phyloP scores from a whole-genome alignment of 2,888 invertebrate species.

The Ametastegia equiseti region DNA sequence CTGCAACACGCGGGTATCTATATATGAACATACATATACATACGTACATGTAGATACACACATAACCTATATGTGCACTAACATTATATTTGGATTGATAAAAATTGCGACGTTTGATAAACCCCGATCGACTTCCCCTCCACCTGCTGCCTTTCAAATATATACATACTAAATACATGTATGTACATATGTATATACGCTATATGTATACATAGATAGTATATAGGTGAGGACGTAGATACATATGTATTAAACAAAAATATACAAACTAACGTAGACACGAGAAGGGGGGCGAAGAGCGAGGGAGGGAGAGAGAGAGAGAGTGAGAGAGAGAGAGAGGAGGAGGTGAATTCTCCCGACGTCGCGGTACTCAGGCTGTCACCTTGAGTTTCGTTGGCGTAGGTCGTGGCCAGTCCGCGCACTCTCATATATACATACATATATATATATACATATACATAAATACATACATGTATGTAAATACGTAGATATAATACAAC shows the following conservation, averaged over 20 bases:
- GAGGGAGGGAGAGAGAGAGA: constrained; percentile 48
- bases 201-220: not conserved
- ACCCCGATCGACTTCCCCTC: not conserved
- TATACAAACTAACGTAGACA: not conserved
- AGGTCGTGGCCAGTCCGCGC: constrained; percentile 30
- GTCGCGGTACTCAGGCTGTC: constrained; percentile 47
- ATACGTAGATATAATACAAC: not conserved
- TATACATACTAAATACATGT: not conserved
- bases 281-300: constrained; percentile 12
- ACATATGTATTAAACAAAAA: not conserved
- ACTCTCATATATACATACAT: constrained; percentile 64
- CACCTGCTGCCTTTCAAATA: not conserved
- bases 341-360: constrained; percentile 55
- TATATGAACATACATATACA: too few species aligned
- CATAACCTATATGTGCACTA: not conserved
- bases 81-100: constrained; percentile 13
- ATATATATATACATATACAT: not conserved
- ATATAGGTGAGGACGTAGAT: not conserved
- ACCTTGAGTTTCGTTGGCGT: constrained; percentile 42
- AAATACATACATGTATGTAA: not conserved
- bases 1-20: too few species aligned
- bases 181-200: not conserved
- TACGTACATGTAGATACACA: not conserved
- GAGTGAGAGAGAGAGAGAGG: constrained; percentile 51
- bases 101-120: constrained; percentile 36